Evolutionary conservation across 2,797 vertebrate species (phyloP).

Genomic region (Malacoctenus gilli): DNA sequence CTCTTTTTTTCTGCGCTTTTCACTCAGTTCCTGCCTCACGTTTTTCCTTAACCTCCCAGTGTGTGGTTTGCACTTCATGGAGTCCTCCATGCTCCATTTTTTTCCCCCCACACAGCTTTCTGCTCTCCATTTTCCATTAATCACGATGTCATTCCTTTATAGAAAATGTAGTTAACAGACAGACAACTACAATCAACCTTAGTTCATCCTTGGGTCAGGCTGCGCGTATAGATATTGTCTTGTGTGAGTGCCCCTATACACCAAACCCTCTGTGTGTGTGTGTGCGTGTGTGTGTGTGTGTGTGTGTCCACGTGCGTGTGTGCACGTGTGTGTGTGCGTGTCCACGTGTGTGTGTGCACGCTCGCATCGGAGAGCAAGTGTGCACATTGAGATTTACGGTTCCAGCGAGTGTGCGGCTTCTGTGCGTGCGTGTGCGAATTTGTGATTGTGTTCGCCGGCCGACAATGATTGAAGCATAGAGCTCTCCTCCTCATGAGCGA

Average conservation of each 20-base stretch:
- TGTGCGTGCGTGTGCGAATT: not conserved
- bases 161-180: conserved; percentile 71
- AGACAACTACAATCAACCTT: conserved; percentile 70
- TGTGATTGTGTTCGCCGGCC: conserved; percentile 13
- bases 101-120: conserved; percentile 13
- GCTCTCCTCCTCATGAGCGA: conserved; percentile 27
- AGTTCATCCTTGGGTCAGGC: conserved; percentile 69
- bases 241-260: conserved; percentile 1
- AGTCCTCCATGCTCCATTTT: conserved; percentile 12
- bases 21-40: conserved; percentile 14
- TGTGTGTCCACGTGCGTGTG: conserved; percentile 1
- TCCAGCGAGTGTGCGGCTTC: too few species aligned
- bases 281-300: not conserved
- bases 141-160: conserved; percentile 58
- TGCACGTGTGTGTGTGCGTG: not conserved
- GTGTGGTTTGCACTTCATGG: not conserved
- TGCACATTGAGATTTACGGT: too few species aligned
- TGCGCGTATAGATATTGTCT: conserved; percentile 27
- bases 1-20: not conserved
- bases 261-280: conserved; percentile 6
- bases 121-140: conserved; percentile 53
- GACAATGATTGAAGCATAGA: conserved; percentile 36
- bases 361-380: conserved; percentile 3
- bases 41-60: conserved; percentile 11
- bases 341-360: conserved; percentile 6